phyloP scores from a whole-genome alignment of 2,797 vertebrate genomes.

The Pangasius mekongensis region DNA sequence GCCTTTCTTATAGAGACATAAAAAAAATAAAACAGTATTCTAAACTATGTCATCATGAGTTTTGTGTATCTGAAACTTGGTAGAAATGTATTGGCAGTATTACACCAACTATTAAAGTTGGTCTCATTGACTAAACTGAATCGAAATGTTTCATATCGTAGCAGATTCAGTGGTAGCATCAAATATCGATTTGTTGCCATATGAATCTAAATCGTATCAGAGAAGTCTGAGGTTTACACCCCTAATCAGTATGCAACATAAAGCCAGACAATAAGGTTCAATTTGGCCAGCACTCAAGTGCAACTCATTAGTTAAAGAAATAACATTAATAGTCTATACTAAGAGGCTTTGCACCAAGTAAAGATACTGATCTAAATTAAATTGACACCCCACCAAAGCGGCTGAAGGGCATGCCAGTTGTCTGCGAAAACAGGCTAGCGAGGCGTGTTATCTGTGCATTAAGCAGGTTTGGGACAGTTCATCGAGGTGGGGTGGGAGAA shows the following conservation, averaged over 20 bases:
- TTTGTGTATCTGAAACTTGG: not conserved
- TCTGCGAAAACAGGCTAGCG: not conserved
- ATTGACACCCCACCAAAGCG: not conserved
- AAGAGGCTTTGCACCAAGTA: not conserved
- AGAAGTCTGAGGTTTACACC: not conserved
- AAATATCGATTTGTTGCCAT: not conserved
- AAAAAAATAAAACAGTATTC: not conserved
- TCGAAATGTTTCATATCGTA: no score
- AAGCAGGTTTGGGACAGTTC: constrained; percentile 19
- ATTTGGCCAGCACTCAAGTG: constrained; percentile 41
- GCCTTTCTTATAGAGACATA: not conserved
- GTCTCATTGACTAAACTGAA: not conserved
- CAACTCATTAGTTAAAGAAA: constrained; percentile 28
- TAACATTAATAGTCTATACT: constrained; percentile 23
- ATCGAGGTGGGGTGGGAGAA: constrained; percentile 14
- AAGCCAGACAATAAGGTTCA: constrained; percentile 34
- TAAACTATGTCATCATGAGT: not conserved
- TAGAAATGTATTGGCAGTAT: not conserved
- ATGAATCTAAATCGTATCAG: not conserved
- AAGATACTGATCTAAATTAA: constrained; percentile 21
- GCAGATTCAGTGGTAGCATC: not conserved
- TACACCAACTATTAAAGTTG: not conserved
- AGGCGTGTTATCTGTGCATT: constrained; percentile 29
- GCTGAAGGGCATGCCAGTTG: constrained; percentile 14
- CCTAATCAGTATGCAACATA: constrained; percentile 18